Base-by-base conservation (phyloP, 2,797 vertebrate genomes). In the Masticophis lateralis region DNA sequence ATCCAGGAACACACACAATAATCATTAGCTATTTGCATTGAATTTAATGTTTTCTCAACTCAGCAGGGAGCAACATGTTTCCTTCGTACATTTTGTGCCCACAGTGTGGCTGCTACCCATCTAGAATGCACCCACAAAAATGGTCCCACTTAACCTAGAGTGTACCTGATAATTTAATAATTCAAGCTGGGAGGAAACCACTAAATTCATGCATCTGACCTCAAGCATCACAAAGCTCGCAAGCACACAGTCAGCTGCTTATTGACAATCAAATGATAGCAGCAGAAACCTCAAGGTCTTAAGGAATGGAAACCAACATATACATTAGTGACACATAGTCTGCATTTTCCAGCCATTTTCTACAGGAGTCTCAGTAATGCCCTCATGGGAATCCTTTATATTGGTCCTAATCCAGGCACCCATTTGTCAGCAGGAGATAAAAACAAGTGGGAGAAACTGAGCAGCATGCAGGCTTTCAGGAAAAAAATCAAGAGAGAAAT, bases 361-460 rank as follows among this genome's bases (percentile, higher is more conserved):
- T 94, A 4, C 0, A 8, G 88, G 89, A 86, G 18, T 87, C 51
- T 86, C 66, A 74, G 10, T 92, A 92, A 92, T 32, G 56, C 28
- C 20, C 25, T 6, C 91, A 66, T 89, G 91, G 60, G 28, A 5
- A 13, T 92, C 92, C 88, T 16, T 90, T 91, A 60, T 43, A n/a
- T 79, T 43, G 37, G 18, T 28, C 92, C 59, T 92, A 94, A 90
- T 66, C 74, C 66, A 51, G 18, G 28, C 55, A 90, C 28, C 8
- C 0, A 0, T 89, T 22, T 92, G 37, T 91, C 86, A 94, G 32
- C 22, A 55, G 27, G 22, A 94, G 74, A 92, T 91, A 60, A 90
- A 95, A 94, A 92, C 83, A 88, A 92, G 56, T 20, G 92, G 89
- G 25, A 93, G 16, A 74, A 92, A 47, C 56, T 53, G 16, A 95